Evolutionary conservation across 2,113 vertebrate species (phyloP), one percentile per base, ranked within the genome.

Genomic region (Cromileptes altivelis): DNA sequence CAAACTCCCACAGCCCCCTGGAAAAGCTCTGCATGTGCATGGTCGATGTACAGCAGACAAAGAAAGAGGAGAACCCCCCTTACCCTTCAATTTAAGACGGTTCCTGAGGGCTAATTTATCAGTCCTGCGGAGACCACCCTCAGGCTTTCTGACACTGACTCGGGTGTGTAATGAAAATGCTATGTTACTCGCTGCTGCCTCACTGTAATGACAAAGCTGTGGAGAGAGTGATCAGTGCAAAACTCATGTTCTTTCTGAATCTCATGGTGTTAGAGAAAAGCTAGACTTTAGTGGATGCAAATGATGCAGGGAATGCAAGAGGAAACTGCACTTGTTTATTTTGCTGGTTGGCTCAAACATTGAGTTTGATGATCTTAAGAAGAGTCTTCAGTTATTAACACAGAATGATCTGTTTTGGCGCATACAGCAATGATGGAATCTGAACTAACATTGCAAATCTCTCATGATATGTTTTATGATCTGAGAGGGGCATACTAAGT

Each of bases 391-490:
- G n/a, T 19, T 64, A 52, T 45, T 23, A 71, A 71, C 27, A 64
- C 7, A 45, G 18, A 75, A 58, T 23, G 6, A 62, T 58, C 37
- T 60, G 19, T 45, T 84, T 84, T 73, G 71, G 70, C 61, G 55
- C 7, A 42, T n/a, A 6, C 7, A 49, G 15, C 40, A 61, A 70
- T 80, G 4, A 70, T 80, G 15, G 23, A 58, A 12, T 75, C 49
- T 62, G 56, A 68, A n/a, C 17, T 62, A 75, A 60, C n/a, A 50
- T 58, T 67, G 53, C 53, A 67, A 30, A 68, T 50, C 47, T 56
- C 40, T 13, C 13, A 25, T 63, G 9, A 19, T 49, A 72, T 33
- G 21, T 52, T 62, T 74, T 47, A 75, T 71, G 13, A 80, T 64
- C 80, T 69, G 18, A 65, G 53, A 53, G 68, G 52, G 47, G 25